Conservation (phyloP, 1,140 invertebrate genomes). For the Lepidurus packardi region DNA sequence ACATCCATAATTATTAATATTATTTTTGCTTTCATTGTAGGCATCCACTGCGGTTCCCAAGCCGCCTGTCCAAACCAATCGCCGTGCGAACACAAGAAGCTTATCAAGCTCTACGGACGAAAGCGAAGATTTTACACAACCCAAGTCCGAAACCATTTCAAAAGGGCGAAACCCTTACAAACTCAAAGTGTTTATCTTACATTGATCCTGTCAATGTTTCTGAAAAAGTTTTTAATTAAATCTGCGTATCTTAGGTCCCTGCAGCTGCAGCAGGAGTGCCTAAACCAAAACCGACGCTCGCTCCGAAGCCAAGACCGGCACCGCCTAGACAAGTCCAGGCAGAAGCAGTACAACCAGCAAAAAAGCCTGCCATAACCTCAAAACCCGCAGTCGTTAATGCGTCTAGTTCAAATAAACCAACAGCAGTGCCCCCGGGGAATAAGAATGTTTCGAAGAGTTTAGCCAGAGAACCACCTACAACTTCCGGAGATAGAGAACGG, state of each 20-base stretch:
- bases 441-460: slow-evolving; percentile 19
- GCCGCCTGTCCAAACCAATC: neutral
- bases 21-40: neutral
- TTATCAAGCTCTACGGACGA: neutral
- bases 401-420: slow-evolving; percentile 28
- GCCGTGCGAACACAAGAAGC: neutral
- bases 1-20: neutral
- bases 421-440: neutral
- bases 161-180: neutral
- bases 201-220: neutral
- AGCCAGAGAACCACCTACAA: slow-evolving; percentile 8
- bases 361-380: slow-evolving; percentile 2
- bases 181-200: neutral
- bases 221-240: neutral
- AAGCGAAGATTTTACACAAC: neutral
- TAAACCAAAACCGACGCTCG: neutral
- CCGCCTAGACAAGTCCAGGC: neutral
- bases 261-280: neutral
- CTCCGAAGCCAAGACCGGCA: neutral
- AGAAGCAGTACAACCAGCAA: neutral
- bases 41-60: neutral
- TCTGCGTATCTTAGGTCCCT: neutral
- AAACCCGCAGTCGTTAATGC: slow-evolving; percentile 23
- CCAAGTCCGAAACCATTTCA: neutral
- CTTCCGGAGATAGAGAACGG: slow-evolving; percentile 23